These are phyloP conservation scores for Podarcis muralis DNA, from an alignment of 2,113 vertebrate genomes.

Conservation along the genomic window DNA sequence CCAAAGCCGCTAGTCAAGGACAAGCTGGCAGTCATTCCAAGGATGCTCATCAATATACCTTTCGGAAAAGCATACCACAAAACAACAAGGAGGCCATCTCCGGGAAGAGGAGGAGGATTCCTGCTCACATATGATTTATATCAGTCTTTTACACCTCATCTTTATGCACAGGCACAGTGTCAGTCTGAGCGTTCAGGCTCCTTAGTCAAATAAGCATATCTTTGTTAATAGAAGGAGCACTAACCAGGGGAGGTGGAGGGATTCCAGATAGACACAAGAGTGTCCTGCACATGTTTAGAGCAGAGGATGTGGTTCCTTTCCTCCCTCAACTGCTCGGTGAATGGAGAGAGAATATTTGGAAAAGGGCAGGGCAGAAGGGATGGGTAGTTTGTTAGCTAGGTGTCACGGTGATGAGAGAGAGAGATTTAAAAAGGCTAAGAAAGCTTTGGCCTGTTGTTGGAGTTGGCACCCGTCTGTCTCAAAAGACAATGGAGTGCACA, in stretches of 20 bases:
- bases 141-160: not conserved
- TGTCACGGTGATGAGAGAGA: not conserved
- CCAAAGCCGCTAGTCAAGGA: constrained; percentile 38
- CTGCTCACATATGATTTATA: not conserved
- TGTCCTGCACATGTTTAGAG: too few relatives aligned
- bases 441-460: not conserved
- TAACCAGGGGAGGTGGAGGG: not conserved
- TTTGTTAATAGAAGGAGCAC: not conserved
- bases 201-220: not conserved
- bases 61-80: not conserved
- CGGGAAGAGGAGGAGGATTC: constrained; percentile 1
- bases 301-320: not conserved
- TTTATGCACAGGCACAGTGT: not conserved
- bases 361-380: not conserved
- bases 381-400: not conserved
- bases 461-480: too few relatives aligned
- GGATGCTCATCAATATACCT: constrained; percentile 25
- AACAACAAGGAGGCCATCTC: not conserved
- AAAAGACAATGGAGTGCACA: too few relatives aligned
- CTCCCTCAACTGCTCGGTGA: not conserved
- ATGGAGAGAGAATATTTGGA: not conserved
- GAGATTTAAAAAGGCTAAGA: not conserved
- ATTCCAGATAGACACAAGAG: accelerated
- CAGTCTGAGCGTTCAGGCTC: not conserved
- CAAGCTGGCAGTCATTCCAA: constrained; percentile 29